These are phyloP conservation scores for Etheostoma cragini DNA, from an alignment of 2,113 vertebrate genomes.

Conservation along the genomic window DNA sequence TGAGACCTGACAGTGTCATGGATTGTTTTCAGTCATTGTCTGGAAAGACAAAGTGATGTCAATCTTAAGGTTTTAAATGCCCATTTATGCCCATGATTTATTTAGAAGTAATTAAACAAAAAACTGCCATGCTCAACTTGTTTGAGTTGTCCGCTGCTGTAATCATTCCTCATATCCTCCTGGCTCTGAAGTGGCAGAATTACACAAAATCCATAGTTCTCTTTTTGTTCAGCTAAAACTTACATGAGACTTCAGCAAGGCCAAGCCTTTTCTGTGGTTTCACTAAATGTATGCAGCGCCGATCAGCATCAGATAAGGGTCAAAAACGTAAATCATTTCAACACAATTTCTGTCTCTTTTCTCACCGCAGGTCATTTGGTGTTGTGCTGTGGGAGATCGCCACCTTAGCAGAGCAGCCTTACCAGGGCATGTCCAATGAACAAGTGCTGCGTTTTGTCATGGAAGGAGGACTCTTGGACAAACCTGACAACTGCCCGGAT, in stretches of 20 bases:
- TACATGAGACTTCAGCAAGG: not conserved
- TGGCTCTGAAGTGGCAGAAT: not conserved
- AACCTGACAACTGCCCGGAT: constrained; percentile 97
- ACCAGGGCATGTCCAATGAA: constrained; percentile 99
- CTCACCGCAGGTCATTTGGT: constrained; percentile 91
- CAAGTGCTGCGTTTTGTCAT: constrained; percentile 99
- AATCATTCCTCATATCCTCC: not conserved
- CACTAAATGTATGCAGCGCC: too few relatives aligned
- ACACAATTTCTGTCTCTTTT: not conserved
- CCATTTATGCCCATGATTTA: too few relatives aligned
- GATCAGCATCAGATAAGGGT: not conserved
- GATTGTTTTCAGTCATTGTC: too few relatives aligned
- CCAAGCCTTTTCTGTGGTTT: not conserved
- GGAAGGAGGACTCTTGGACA: constrained; percentile 97
- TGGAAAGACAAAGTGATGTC: too few relatives aligned
- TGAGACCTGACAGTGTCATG: too few relatives aligned
- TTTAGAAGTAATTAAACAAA: not conserved
- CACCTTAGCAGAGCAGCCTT: constrained; percentile 95
- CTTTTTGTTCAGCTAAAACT: not conserved
- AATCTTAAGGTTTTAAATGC: too few relatives aligned
- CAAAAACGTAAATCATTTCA: not conserved
- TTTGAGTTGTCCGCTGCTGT: not conserved
- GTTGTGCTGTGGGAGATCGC: constrained; percentile 99
- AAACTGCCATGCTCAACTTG: not conserved
- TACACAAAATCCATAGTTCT: not conserved